Conservation (phyloP, 1,140 invertebrate species). For the Ladona fulva region DNA sequence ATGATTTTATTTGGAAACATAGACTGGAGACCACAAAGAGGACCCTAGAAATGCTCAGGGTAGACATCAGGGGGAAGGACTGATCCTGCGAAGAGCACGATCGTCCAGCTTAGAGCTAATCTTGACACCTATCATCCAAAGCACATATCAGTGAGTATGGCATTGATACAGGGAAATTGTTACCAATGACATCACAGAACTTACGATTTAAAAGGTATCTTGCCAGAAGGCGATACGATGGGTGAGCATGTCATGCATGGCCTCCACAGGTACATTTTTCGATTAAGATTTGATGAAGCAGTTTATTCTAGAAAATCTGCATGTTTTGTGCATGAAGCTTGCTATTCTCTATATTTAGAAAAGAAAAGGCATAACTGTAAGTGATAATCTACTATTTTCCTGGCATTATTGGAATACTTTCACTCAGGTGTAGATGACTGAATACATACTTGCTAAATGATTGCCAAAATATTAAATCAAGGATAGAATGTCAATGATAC, state of each 20-base stretch:
- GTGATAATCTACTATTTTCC: too few species aligned
- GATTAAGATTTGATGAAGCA: too few species aligned
- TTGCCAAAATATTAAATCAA: too few species aligned
- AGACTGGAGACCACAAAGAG: slow-evolving; percentile 13
- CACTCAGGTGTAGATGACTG: too few species aligned
- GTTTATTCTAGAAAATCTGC: too few species aligned
- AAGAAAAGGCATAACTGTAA: too few species aligned
- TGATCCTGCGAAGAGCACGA: not conserved
- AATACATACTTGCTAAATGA: too few species aligned
- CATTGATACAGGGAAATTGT: not conserved
- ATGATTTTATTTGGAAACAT: slow-evolving; percentile 11
- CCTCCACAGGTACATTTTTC: not conserved
- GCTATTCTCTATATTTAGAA: too few species aligned
- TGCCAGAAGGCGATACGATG: not conserved
- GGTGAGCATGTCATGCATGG: not conserved
- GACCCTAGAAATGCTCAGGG: slow-evolving; percentile 2
- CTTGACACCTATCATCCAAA: slow-evolving; percentile 12
- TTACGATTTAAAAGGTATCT: not conserved
- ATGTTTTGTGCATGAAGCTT: too few species aligned
- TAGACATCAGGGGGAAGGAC: not conserved
- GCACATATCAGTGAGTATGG: slow-evolving; percentile 10
- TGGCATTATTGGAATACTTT: too few species aligned
- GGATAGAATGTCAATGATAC: too few species aligned
- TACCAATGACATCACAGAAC: not conserved
- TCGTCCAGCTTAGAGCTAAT: slow-evolving; percentile 14